phyloP scores from a whole-genome alignment of 2,797 vertebrate species.

The Clamator glandarius region DNA sequence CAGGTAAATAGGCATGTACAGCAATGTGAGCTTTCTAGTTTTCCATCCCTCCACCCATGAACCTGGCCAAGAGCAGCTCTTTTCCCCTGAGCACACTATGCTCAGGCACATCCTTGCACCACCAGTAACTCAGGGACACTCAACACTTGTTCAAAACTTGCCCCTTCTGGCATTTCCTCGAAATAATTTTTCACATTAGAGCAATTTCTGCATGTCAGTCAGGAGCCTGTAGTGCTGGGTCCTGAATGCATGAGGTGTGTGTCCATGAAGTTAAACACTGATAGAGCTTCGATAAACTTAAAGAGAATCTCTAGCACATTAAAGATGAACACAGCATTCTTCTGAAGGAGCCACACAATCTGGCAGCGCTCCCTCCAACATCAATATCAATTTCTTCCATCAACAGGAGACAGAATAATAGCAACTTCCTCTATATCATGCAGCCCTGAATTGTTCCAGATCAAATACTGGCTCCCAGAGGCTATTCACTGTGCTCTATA shows the following conservation, averaged over 20 bases:
- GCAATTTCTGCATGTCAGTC: rapidly evolving
- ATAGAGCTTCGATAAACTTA: neutral
- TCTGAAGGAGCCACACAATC: neutral
- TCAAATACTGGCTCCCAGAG: constrained; percentile 1
- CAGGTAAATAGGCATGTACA: neutral
- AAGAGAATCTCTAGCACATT: neutral
- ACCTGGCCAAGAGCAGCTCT: neutral
- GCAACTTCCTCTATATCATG: constrained; percentile 10
- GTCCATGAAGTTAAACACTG: neutral
- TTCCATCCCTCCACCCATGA: neutral
- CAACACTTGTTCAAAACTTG: neutral
- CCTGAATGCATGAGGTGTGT: rapidly evolving
- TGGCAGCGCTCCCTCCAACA: constrained; percentile 14
- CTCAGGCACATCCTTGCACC: neutral
- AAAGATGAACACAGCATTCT: neutral
- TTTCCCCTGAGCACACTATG: neutral
- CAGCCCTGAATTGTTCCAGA: constrained; percentile 21
- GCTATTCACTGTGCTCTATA: neutral
- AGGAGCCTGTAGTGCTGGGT: neutral
- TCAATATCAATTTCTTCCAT: constrained; percentile 43
- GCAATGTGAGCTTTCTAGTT: neutral
- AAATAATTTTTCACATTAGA: neutral
- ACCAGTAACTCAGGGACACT: neutral
- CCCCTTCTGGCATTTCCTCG: neutral
- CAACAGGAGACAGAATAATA: constrained; percentile 37